Evolutionary conservation across 2,797 vertebrate genomes (phyloP), one percentile per base, ranked within the genome.

Genomic region (Myotis findleyi): DNA sequence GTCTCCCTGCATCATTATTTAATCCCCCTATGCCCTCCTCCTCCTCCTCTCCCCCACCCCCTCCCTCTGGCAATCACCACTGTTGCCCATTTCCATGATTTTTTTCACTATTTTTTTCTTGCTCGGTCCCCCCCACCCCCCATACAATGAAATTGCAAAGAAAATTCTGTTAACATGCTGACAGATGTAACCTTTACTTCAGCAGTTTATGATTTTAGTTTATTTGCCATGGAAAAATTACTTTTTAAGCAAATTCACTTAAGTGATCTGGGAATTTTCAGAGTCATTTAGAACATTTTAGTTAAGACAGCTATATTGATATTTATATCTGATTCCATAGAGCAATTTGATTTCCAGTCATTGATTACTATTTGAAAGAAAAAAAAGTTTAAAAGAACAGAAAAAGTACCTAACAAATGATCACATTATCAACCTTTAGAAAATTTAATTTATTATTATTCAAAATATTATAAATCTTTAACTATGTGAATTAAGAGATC

Each of bases 161-260:
- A 93, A 77, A 94, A 82, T 92, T 94, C 17, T 38, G 1, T 47
- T 87, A 90, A 71, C 2, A 53, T 38, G 25, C 1, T 18, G 72
- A 91, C 93, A 81, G 80, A 91, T 53, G 66, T 3, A 92, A 20
- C 0, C 36, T 95, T 96, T 27, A 33, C 20, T 83, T 96, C 66
- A 96, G 10, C 73, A 33, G 27, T 91, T 89, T 55, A 76, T 81
- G 21, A 14, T 44, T 96, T 94, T 95, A 89, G 82, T 95, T 96
- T 96, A 49, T 72, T 33, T 62, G 93, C 71, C 49, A 57, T 44
- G 87, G 75, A 87, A 76, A 49, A 77, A 79, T 72, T 30, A 41
- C 0, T 82, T 95, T 53, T 96, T 47, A 23, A 92, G 71, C 16
- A 89, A 93, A 84, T 91, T 33, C 49, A 87, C 33, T 44, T 18